Conservation (phyloP, 2,888 invertebrate genomes). For the Lasioglossum malachurum region DNA sequence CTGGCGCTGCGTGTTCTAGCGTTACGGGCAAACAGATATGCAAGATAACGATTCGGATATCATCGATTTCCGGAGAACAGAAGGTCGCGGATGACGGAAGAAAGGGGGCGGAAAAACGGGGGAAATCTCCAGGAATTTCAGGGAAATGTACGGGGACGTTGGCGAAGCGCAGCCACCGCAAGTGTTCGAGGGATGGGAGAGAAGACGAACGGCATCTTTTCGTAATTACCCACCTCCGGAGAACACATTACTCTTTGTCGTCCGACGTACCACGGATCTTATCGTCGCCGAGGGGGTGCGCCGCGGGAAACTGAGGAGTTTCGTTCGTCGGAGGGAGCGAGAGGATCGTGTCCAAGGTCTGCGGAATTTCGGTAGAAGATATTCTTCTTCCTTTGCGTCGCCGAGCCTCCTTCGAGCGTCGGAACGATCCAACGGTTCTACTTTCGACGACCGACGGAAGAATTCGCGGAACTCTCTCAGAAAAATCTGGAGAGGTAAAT, state of each 20-base stretch:
- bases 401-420: background rate
- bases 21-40: background rate
- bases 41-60: background rate
- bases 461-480: background rate
- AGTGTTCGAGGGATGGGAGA: conserved; percentile 19
- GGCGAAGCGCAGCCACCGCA: conserved; percentile 22
- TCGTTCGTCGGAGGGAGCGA: background rate
- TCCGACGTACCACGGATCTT: conserved; percentile 55
- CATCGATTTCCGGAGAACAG: background rate
- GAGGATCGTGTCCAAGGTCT: conserved; percentile 1
- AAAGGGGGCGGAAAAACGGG: background rate
- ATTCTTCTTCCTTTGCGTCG: background rate
- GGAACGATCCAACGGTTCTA: background rate
- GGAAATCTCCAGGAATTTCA: background rate
- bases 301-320: background rate
- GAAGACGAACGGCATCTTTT: conserved; percentile 65
- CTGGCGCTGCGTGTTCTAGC: background rate
- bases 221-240: conserved; percentile 73
- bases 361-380: conserved; percentile 15
- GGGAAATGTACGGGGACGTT: conserved; percentile 39
- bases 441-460: background rate
- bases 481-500: background rate
- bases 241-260: conserved; percentile 74
- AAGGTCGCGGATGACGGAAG: background rate
- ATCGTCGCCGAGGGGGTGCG: conserved; percentile 43